Evolutionary conservation across 2,888 invertebrate genomes (phyloP).

Genomic region (Hypercompe scribonia): DNA sequence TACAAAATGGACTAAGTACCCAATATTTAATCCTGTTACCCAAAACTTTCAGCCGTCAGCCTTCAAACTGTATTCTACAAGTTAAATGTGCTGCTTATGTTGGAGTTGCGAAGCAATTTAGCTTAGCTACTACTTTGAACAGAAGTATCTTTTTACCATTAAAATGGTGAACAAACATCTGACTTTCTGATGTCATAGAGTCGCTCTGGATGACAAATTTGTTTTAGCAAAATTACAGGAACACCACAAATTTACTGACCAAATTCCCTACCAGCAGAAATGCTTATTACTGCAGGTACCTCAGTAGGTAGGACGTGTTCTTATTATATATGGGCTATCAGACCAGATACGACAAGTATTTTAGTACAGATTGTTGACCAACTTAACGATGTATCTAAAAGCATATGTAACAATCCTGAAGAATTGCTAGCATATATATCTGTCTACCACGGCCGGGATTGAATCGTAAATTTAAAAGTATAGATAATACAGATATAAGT

Average conservation of each 20-base stretch:
- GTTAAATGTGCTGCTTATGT: neutral
- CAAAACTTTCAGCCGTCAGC: neutral
- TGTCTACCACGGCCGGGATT: no score
- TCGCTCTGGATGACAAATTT: neutral
- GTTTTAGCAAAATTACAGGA: neutral
- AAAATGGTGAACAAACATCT: neutral
- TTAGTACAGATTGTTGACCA: no score
- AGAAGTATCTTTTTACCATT: neutral
- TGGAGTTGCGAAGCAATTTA: neutral
- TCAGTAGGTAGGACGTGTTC: neutral
- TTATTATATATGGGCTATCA: neutral
- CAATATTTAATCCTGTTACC: slow-evolving; percentile 2
- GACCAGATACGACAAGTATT: neutral
- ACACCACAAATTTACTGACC: neutral
- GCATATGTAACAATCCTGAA: no score
- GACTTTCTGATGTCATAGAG: neutral
- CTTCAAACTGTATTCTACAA: slow-evolving; percentile 1
- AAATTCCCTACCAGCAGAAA: neutral
- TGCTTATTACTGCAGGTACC: neutral
- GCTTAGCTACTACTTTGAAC: neutral
- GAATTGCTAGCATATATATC: no score
- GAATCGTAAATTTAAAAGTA: no score
- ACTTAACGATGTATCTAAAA: no score
- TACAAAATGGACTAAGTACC: neutral
- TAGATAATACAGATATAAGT: no score